A percentile compares a stretch with the other conserved stretches of the same genome.
Evolutionary conservation across 2,888 invertebrate species (phyloP).

Genomic region (Baronia brevicornis): DNA sequence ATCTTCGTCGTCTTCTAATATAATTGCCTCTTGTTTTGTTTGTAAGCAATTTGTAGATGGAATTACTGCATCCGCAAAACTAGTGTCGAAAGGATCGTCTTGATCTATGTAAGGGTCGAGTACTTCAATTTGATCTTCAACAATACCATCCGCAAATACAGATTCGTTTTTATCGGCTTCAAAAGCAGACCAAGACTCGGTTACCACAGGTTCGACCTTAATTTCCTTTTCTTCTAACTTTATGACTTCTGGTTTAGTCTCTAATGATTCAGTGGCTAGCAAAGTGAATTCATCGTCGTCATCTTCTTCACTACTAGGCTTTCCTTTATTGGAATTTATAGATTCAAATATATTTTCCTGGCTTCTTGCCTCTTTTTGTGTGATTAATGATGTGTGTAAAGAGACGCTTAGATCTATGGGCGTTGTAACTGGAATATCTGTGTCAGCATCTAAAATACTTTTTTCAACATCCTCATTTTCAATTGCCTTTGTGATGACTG

Average conservation of each 20-base stretch:
- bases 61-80: constrained; percentile 85
- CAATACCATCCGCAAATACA: constrained; percentile 62
- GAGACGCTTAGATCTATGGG: constrained; percentile 84
- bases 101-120: constrained; percentile 70
- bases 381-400: constrained; percentile 71
- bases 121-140: constrained; percentile 63
- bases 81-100: constrained; percentile 90
- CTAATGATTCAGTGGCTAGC: constrained; percentile 85
- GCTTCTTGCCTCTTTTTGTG: constrained; percentile 49
- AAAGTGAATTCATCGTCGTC: constrained; percentile 86
- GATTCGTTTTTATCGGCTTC: constrained; percentile 68
- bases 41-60: constrained; percentile 61
- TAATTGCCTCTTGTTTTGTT: constrained; percentile 53
- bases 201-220: constrained; percentile 55
- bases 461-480: constrained; percentile 79
- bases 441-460: constrained; percentile 85
- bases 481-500: constrained; percentile 30
- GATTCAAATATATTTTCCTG: constrained; percentile 23
- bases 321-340: constrained; percentile 18
- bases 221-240: constrained; percentile 60
- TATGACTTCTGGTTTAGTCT: constrained; percentile 68
- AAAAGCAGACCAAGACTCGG: constrained; percentile 80
- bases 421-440: constrained; percentile 79
- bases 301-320: constrained; percentile 63
- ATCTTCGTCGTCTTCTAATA: constrained; percentile 69